Evolutionary conservation across 1,140 invertebrate species (phyloP).

Genomic region (Caenorhabditis remanei): DNA sequence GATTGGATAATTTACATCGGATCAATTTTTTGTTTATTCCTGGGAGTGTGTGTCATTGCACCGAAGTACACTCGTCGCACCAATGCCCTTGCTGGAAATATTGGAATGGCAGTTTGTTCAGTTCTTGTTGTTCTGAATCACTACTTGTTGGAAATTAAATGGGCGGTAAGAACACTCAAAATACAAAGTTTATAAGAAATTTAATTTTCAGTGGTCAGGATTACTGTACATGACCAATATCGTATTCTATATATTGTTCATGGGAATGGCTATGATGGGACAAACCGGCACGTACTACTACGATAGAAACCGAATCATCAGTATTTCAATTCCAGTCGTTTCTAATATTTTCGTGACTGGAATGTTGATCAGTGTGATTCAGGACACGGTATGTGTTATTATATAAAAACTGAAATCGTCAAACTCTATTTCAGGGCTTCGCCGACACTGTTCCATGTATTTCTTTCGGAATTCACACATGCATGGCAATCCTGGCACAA

Average conservation of each 20-base stretch:
- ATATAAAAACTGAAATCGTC: neutral
- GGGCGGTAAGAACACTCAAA: neutral
- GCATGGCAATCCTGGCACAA: slow-evolving; percentile 4
- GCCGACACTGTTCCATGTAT: neutral
- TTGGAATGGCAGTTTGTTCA: slow-evolving; percentile 5
- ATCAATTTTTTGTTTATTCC: neutral
- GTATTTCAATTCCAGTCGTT: neutral
- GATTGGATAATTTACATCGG: neutral
- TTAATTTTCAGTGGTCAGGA: slow-evolving; percentile 26
- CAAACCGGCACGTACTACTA: neutral
- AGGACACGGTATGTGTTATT: neutral
- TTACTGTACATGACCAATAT: neutral
- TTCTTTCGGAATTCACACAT: slow-evolving; percentile 19
- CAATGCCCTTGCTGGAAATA: slow-evolving; percentile 16
- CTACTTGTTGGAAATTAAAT: slow-evolving; percentile 14
- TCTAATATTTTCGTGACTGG: neutral
- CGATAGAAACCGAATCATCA: neutral
- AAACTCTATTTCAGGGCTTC: slow-evolving; percentile 1
- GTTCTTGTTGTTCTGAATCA: neutral
- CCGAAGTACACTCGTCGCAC: neutral
- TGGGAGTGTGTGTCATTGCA: neutral
- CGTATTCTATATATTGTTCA: neutral
- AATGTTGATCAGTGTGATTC: neutral
- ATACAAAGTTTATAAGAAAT: neutral
- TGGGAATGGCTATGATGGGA: slow-evolving; percentile 1